These are phyloP conservation scores for Gryllus longicercus DNA, from an alignment of 2,888 invertebrate species.

Conservation along the genomic window DNA sequence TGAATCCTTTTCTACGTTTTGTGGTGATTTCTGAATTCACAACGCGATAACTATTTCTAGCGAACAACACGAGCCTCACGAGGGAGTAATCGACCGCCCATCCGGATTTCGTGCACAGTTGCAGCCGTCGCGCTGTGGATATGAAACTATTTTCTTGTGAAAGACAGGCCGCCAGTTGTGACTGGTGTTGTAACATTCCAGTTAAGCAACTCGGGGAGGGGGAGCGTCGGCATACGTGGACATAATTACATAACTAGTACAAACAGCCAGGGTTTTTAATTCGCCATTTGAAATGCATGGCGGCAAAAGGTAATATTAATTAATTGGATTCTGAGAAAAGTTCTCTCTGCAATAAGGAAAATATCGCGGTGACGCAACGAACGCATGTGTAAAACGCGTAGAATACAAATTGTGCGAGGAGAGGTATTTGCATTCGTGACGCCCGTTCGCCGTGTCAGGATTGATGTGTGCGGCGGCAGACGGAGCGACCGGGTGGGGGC, in stretches of 20 bases:
- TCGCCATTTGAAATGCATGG: neutral
- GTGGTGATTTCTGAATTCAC: too few species aligned
- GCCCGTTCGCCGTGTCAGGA: neutral
- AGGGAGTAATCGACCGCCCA: too few species aligned
- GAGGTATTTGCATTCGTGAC: neutral
- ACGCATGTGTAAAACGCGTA: neutral
- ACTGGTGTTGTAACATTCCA: neutral
- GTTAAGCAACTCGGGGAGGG: neutral
- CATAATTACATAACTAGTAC: constrained; percentile 5
- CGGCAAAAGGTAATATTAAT: neutral
- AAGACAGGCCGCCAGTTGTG: neutral
- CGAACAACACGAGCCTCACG: too few species aligned
- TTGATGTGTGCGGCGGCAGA: neutral
- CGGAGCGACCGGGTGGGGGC: neutral
- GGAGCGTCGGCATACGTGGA: neutral
- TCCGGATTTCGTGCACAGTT: too few species aligned
- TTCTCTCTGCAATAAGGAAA: neutral
- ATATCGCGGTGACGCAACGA: neutral
- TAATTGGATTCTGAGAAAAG: constrained; percentile 4
- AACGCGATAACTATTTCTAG: too few species aligned
- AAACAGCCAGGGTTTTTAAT: neutral
- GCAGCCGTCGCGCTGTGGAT: too few species aligned
- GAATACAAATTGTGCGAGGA: neutral
- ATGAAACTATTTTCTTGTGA: constrained; percentile 17
- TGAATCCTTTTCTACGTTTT: too few species aligned